Evolutionary conservation across 2,888 invertebrate species (phyloP).

Genomic region (Drosophila helvetica): DNA sequence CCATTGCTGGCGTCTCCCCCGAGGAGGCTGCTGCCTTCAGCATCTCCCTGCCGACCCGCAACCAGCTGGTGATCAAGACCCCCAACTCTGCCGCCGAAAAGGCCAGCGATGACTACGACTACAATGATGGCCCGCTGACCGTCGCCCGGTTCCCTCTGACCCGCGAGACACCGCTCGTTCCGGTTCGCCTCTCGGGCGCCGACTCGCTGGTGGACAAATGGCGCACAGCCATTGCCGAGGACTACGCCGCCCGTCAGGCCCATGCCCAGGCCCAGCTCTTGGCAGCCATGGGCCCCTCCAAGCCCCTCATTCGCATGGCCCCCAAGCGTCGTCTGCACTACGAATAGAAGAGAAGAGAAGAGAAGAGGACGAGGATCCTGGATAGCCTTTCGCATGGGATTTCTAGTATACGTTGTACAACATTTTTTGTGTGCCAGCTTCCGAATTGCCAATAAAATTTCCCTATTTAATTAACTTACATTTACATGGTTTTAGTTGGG

Average conservation of each 20-base stretch:
- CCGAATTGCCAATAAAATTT: slow-evolving; percentile 68
- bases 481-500: not conserved
- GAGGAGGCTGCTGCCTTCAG: slow-evolving; percentile 83
- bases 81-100: slow-evolving; percentile 54
- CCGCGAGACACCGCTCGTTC: slow-evolving; percentile 54
- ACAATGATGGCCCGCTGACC: slow-evolving; percentile 51
- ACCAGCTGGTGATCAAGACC: slow-evolving; percentile 80
- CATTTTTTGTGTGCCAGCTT: slow-evolving; percentile 43
- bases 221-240: slow-evolving; percentile 78
- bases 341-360: slow-evolving; percentile 33
- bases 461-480: slow-evolving; percentile 37
- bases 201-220: slow-evolving; percentile 71
- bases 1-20: slow-evolving; percentile 88
- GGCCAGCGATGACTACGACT: slow-evolving; percentile 73
- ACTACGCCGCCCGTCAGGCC: slow-evolving; percentile 58
- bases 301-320: slow-evolving; percentile 55
- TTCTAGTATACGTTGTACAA: slow-evolving; percentile 26
- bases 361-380: no score
- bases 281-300: slow-evolving; percentile 6
- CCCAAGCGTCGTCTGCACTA: slow-evolving; percentile 68
- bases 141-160: slow-evolving; percentile 57
- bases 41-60: slow-evolving; percentile 78
- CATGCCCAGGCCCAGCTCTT: slow-evolving; percentile 21
- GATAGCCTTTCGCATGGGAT: slow-evolving; percentile 11
- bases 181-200: slow-evolving; percentile 36